phyloP scores from a whole-genome alignment of 2,113 vertebrate genomes.

The Hirundichthys speculiger region DNA sequence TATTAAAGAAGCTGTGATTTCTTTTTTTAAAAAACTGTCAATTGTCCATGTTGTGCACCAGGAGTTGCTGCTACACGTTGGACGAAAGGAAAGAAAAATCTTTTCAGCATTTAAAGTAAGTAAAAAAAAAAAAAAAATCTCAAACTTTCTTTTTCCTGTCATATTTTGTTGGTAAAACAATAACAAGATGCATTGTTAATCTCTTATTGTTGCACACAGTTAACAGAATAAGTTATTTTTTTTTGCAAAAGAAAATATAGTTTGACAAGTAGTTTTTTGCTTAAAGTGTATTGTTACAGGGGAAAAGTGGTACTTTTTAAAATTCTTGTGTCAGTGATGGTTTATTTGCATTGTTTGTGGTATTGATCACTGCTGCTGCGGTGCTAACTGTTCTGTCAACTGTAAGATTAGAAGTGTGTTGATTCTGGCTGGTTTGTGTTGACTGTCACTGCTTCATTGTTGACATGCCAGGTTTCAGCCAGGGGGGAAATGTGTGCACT shows the following conservation, averaged over 20 bases:
- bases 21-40: too few relatives aligned
- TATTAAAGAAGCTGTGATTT: too few relatives aligned
- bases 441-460: conserved; percentile 61
- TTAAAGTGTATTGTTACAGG: neutral
- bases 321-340: conserved; percentile 17
- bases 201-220: neutral
- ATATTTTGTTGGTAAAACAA: neutral
- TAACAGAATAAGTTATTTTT: too few relatives aligned
- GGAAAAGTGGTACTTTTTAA: neutral
- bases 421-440: conserved; percentile 64
- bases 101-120: conserved; percentile 38
- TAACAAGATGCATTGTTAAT: neutral
- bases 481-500: conserved; percentile 24
- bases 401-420: conserved; percentile 48
- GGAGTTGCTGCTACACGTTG: conserved; percentile 10
- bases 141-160: neutral
- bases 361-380: conserved; percentile 56
- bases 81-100: conserved; percentile 1
- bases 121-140: neutral
- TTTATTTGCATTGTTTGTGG: conserved; percentile 40
- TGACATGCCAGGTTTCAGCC: conserved; percentile 66
- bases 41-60: neutral
- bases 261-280: too few relatives aligned
- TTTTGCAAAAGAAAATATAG: too few relatives aligned
- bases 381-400: conserved; percentile 51